Percentiles rank a stretch among this genome's conserved stretches.
Conservation (phyloP, 1,140 invertebrate genomes). For the Eueides isabella region DNA sequence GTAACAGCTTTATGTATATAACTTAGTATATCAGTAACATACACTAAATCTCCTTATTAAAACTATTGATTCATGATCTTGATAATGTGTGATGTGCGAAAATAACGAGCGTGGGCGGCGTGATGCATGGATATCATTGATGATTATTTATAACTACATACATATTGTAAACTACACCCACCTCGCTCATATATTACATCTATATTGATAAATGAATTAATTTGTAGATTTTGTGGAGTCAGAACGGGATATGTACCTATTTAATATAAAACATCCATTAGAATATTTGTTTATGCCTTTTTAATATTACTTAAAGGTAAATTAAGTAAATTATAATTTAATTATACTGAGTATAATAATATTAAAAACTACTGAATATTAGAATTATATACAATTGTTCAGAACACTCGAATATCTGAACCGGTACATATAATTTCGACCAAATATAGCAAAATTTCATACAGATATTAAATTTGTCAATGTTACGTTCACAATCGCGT, state of each 20-base stretch:
- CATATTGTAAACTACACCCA: slow-evolving; percentile 10
- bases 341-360: neutral
- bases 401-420: neutral
- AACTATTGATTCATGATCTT: neutral
- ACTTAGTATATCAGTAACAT: too few species aligned
- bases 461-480: slow-evolving; percentile 19
- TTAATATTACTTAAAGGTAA: too few species aligned
- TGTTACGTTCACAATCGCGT: slow-evolving; percentile 36
- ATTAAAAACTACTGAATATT: neutral
- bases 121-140: slow-evolving; percentile 14
- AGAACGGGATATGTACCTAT: neutral
- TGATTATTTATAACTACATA: neutral
- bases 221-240: neutral
- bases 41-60: too few species aligned
- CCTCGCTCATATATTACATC: neutral
- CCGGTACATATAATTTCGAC: neutral
- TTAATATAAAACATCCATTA: too few species aligned
- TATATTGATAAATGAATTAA: neutral
- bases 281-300: too few species aligned
- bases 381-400: neutral
- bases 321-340: too few species aligned
- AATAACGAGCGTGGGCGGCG: neutral
- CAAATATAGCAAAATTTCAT: neutral
- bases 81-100: neutral
- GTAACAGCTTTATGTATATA: too few species aligned